Conservation (phyloP, 1,140 invertebrate genomes). For the Macrosteles quadrilineatus region DNA sequence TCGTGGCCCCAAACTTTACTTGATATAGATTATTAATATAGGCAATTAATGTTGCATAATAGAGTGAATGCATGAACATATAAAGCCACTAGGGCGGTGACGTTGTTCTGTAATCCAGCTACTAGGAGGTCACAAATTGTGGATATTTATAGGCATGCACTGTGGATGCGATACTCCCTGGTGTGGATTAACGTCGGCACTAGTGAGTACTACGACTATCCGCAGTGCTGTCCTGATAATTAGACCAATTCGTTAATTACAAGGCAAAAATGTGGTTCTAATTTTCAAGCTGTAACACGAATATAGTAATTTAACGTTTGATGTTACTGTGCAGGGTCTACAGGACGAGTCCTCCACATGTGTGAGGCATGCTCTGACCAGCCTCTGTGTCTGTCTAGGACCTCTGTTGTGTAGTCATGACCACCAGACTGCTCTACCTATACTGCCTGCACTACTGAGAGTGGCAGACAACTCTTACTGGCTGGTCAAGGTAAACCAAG, state of each 20-base stretch:
- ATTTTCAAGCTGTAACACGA: not conserved
- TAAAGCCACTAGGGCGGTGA: not conserved
- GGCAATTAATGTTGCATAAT: no score
- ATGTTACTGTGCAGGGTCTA: slow-evolving; percentile 58
- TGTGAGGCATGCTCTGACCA: slow-evolving; percentile 65
- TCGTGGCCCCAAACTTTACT: no score
- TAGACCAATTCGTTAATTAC: no score
- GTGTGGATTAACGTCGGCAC: no score
- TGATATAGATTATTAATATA: no score
- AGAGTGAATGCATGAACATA: not conserved
- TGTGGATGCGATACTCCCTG: no score
- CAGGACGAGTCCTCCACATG: slow-evolving; percentile 65
- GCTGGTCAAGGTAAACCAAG: slow-evolving; percentile 73
- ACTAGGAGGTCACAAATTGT: no score
- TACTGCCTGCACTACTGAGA: slow-evolving; percentile 63
- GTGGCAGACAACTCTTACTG: slow-evolving; percentile 79
- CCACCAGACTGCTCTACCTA: slow-evolving; percentile 52
- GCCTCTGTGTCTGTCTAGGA: slow-evolving; percentile 59
- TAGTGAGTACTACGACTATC: no score
- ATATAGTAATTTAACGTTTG: not conserved
- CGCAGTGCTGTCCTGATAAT: no score
- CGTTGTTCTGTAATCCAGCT: no score
- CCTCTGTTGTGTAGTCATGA: slow-evolving; percentile 62
- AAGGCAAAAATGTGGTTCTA: no score
- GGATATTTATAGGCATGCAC: no score